A percentile compares a stretch with the other conserved stretches of the same genome.
phyloP scores from a whole-genome alignment of 2,113 vertebrate species.

The Gymnarchus niloticus region DNA sequence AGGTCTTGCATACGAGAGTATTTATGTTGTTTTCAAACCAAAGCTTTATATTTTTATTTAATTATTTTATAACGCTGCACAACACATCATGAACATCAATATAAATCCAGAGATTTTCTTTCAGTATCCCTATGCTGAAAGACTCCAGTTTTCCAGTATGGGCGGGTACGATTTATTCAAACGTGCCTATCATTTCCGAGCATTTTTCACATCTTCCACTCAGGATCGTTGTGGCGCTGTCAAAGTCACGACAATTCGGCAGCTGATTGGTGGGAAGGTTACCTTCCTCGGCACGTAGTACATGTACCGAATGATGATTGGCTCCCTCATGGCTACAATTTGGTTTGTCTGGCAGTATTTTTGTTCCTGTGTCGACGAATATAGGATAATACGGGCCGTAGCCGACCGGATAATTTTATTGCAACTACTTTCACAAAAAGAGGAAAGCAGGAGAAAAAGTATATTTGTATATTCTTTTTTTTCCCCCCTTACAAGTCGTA shows the following conservation, averaged over 20 bases:
- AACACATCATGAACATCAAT: not conserved
- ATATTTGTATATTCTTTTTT: not conserved
- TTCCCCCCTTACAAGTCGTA: not conserved
- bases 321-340: conserved; percentile 35
- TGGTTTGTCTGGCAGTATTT: conserved; percentile 54
- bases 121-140: not conserved
- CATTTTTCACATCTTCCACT: conserved; percentile 32
- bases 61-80: not conserved
- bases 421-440: conserved; percentile 32
- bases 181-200: conserved; percentile 51
- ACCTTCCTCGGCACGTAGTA: conserved; percentile 14
- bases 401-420: conserved; percentile 30
- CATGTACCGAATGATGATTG: conserved; percentile 44
- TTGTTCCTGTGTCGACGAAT: conserved; percentile 71
- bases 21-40: not conserved
- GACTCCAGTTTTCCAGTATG: not conserved
- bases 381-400: conserved; percentile 43
- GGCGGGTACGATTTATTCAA: conserved; percentile 59
- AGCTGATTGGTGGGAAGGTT: conserved; percentile 42
- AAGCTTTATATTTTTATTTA: not conserved
- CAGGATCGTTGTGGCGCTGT: conserved; percentile 26
- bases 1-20: not conserved
- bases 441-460: not conserved
- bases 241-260: not conserved
- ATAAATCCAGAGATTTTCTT: not conserved